A percentile compares a stretch with the other conserved stretches of the same genome.
These are phyloP conservation scores for Alosa alosa DNA, from an alignment of 2,113 vertebrate species.

Conservation along the genomic window DNA sequence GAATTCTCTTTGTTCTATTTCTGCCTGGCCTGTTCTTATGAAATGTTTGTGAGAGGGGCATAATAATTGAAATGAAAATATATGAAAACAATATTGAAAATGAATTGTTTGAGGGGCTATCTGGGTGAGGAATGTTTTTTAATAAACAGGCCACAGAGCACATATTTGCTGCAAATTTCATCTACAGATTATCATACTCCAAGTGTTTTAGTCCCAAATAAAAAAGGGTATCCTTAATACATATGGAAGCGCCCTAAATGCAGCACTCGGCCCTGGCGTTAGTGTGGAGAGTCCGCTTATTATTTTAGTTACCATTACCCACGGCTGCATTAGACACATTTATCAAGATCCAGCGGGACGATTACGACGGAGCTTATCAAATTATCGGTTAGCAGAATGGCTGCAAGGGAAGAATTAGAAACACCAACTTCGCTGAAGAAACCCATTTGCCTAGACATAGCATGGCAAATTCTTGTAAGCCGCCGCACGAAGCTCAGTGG, in stretches of 20 bases:
- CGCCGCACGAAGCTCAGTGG: slow-evolving; percentile 64
- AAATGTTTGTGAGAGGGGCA: slow-evolving; percentile 21
- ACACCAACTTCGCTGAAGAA: slow-evolving; percentile 62
- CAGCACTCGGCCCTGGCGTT: not conserved
- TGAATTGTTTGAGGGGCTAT: slow-evolving; percentile 42
- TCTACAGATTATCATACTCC: not conserved
- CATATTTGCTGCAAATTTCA: not conserved
- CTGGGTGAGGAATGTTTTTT: slow-evolving; percentile 41
- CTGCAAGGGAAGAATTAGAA: slow-evolving; percentile 72
- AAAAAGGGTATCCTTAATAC: not conserved
- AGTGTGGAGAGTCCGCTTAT: not conserved
- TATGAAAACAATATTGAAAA: slow-evolving; percentile 22
- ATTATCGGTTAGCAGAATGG: slow-evolving; percentile 71
- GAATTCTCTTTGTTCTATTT: not conserved
- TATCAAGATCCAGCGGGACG: slow-evolving; percentile 71
- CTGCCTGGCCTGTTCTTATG: not conserved
- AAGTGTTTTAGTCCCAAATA: not conserved
- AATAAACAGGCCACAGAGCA: slow-evolving; percentile 8
- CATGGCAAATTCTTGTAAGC: slow-evolving; percentile 70
- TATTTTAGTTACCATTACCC: slow-evolving; percentile 45
- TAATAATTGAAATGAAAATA: slow-evolving; percentile 37
- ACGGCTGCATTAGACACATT: slow-evolving; percentile 69
- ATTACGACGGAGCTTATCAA: slow-evolving; percentile 73
- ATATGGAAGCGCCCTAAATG: not conserved
- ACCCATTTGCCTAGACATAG: slow-evolving; percentile 70